These are phyloP conservation scores for Vidua chalybeata DNA, from an alignment of 2,113 vertebrate species.

Conservation along the genomic window DNA sequence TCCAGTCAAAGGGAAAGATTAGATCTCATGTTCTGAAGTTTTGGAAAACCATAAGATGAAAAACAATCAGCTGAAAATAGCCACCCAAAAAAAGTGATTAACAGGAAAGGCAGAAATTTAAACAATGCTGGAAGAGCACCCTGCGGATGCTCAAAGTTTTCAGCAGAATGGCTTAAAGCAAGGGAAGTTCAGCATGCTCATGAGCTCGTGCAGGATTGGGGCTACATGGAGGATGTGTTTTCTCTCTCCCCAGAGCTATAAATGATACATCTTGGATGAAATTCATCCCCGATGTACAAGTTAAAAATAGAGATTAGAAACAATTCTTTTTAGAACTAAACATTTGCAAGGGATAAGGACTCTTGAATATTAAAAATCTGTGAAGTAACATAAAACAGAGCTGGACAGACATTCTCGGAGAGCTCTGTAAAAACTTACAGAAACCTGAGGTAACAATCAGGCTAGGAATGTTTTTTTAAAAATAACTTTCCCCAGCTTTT, in stretches of 20 bases:
- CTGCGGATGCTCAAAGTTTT: neutral
- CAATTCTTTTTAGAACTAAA: constrained; percentile 56
- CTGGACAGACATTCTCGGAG: constrained; percentile 14
- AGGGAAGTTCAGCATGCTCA: neutral
- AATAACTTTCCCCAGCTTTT: constrained; percentile 36
- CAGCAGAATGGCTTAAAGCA: neutral
- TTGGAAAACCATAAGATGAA: neutral
- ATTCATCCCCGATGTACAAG: constrained; percentile 48
- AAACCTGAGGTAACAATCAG: constrained; percentile 13
- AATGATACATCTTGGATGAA: constrained; percentile 46
- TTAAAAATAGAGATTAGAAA: constrained; percentile 63
- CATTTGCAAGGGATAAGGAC: constrained; percentile 43
- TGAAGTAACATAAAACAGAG: constrained; percentile 66
- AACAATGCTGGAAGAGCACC: neutral
- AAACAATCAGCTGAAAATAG: neutral
- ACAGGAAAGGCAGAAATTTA: constrained; percentile 30
- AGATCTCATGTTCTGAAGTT: neutral
- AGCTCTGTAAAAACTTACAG: constrained; percentile 51
- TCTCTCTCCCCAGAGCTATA: constrained; percentile 31
- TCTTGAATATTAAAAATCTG: constrained; percentile 69
- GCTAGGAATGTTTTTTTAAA: constrained; percentile 17
- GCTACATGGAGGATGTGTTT: constrained; percentile 8
- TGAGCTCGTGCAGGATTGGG: neutral
- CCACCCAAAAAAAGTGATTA: constrained; percentile 20
- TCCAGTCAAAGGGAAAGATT: neutral